Conservation (phyloP, 2,113 vertebrate species). For the Paramisgurnus dabryanus region DNA sequence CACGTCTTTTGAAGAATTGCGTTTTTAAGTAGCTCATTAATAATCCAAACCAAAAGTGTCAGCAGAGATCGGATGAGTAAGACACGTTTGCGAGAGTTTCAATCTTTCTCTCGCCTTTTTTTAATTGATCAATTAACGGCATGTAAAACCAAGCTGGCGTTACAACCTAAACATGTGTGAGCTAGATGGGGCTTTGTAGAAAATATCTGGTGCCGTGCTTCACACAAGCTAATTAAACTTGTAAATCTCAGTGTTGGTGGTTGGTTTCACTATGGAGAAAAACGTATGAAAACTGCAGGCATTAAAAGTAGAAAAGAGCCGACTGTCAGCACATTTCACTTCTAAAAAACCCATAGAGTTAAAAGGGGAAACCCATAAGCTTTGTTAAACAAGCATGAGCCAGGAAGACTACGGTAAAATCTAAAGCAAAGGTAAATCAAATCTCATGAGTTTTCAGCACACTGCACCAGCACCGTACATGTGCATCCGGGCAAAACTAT, state of each 20-base stretch:
- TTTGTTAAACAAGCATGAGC: constrained; percentile 4
- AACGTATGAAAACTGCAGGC: neutral
- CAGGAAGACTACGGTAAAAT: constrained; percentile 15
- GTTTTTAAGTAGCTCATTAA: constrained; percentile 66
- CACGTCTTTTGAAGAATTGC: constrained; percentile 60
- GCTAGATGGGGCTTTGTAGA: constrained; percentile 21
- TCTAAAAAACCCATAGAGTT: neutral
- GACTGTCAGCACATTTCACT: constrained; percentile 32
- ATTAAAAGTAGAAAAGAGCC: constrained; percentile 18
- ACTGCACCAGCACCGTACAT: neutral
- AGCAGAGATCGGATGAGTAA: neutral
- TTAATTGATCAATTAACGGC: constrained; percentile 41
- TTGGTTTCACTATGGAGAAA: constrained; percentile 15
- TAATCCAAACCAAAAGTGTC: constrained; percentile 58
- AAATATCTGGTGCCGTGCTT: constrained; percentile 14
- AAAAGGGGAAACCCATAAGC: neutral
- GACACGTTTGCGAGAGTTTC: neutral
- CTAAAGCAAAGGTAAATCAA: constrained; percentile 28
- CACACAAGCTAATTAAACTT: constrained; percentile 19
- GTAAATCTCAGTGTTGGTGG: constrained; percentile 30
- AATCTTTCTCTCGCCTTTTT: constrained; percentile 38
- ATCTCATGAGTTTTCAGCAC: constrained; percentile 32
- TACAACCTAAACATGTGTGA: constrained; percentile 33
- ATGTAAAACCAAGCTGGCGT: constrained; percentile 18
- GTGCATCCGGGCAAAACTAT: neutral